phyloP scores from a whole-genome alignment of 2,888 invertebrate species.

The Trisateles emortualis region DNA sequence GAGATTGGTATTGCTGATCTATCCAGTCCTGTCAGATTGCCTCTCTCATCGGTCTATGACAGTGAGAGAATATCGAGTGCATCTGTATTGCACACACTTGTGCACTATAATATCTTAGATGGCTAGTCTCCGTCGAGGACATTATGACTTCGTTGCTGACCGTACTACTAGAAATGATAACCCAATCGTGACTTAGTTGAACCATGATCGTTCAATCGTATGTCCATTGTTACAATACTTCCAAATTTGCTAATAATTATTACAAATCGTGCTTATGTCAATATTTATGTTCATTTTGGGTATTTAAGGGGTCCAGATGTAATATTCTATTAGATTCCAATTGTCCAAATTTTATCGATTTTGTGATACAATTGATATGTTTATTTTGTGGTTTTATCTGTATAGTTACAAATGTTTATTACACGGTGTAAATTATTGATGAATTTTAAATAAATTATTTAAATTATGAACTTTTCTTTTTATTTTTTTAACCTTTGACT shows the following conservation, averaged over 20 bases:
- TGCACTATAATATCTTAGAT: too few relatives aligned
- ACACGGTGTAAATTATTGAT: slow-evolving; percentile 77
- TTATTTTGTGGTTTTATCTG: slow-evolving; percentile 51
- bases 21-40: too few relatives aligned
- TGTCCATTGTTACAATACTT: not conserved
- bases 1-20: too few relatives aligned
- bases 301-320: slow-evolving; percentile 40
- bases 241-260: not conserved
- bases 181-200: too few relatives aligned
- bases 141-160: too few relatives aligned
- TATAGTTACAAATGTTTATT: slow-evolving; percentile 57
- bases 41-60: too few relatives aligned
- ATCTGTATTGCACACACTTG: too few relatives aligned
- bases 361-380: slow-evolving; percentile 57
- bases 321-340: slow-evolving; percentile 27
- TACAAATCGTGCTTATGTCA: slow-evolving; percentile 13
- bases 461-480: slow-evolving; percentile 53
- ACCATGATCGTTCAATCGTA: not conserved
- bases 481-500: slow-evolving; percentile 5
- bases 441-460: slow-evolving; percentile 76
- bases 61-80: too few relatives aligned
- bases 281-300: slow-evolving; percentile 26
- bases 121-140: too few relatives aligned
- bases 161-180: too few relatives aligned
- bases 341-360: slow-evolving; percentile 52